Evolutionary conservation across 1,140 invertebrate genomes (phyloP), one percentile per base, ranked within the genome.

Genomic region (Aradophagus sp.): DNA sequence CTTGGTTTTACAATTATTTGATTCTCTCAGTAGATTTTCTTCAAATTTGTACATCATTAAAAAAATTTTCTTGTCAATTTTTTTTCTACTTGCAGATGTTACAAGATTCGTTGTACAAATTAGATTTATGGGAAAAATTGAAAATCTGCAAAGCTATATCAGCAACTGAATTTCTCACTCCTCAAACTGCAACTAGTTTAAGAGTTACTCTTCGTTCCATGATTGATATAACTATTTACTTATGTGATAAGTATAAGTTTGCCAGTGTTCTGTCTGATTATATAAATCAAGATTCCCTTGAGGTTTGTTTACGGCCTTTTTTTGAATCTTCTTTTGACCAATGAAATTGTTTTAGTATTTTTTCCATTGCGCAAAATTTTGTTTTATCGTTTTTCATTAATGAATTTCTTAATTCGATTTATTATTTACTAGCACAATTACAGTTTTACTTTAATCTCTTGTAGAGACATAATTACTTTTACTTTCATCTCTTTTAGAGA

Each of bases 211-310:
- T 74, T 0, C 42, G 32, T 15, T 74, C 67, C 11, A 74, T 62
- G 34, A 52, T 74, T 5, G 48, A 71, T 41, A 42, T 74, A 5
- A 45, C 52, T 0, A 19, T n/a, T 10, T 71, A 62, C 26, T 63
- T 74, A 36, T 26, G 16, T 1, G 27, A 66, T 7, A 23, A 38
- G 4, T 66, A 34, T 36, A 16, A 29, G 8, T 55, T 72, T 34
- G 1, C n/a, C 8, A 17, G 26, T 10, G 52, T 73, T 0, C n/a
- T 68, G 7, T 71, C 61, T 3, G 61, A 67, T n/a, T 65, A 19
- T 29, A 66, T 71, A 11, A 74, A 71, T 45, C 72, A 74, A 16
- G 67, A 74, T 58, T 38, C 61, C 5, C 42, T 70, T 0, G 55
- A 71, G 62, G 55, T 70, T 61, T 38, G 66, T 44, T 35, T 35